Evolutionary conservation across 2,888 invertebrate genomes (phyloP).

Genomic region (Drosophila borborema): DNA sequence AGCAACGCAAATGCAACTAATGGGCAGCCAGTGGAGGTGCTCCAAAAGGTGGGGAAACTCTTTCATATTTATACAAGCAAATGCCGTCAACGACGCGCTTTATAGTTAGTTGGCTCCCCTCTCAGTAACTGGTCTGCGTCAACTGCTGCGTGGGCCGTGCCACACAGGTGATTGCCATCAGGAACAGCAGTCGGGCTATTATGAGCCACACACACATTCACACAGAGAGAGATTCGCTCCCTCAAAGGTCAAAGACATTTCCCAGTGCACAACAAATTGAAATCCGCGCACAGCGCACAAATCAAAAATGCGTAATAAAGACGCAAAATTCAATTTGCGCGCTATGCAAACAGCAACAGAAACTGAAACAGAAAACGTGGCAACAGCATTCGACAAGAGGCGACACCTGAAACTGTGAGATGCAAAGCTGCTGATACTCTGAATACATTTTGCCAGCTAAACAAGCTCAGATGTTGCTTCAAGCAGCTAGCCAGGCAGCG

Average conservation of each 20-base stretch:
- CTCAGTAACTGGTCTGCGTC: conserved; percentile 51
- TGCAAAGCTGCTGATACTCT: conserved; percentile 51
- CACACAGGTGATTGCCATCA: conserved; percentile 76
- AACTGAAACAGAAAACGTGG: conserved; percentile 36
- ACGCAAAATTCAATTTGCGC: conserved; percentile 69
- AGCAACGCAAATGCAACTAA: conserved; percentile 67
- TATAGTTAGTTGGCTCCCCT: conserved; percentile 57
- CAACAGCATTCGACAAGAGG: conserved; percentile 56
- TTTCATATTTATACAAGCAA: conserved; percentile 70
- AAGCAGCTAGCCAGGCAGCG: conserved; percentile 12
- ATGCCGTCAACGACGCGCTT: conserved; percentile 49
- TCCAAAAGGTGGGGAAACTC: conserved; percentile 16
- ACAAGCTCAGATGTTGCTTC: conserved; percentile 38
- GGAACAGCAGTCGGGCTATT: conserved; percentile 63
- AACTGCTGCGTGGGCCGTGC: conserved; percentile 60
- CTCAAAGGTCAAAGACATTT: conserved; percentile 74
- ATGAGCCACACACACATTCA: conserved; percentile 43
- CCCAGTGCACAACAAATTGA: conserved; percentile 28
- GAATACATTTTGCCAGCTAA: conserved; percentile 46
- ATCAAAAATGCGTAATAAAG: conserved; percentile 80
- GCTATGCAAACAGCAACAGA: conserved; percentile 37
- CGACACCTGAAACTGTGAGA: conserved; percentile 74
- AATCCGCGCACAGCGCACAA: conserved; percentile 56
- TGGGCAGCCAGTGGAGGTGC: conserved; percentile 41
- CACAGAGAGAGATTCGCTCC: neutral